Evolutionary conservation across 2,797 vertebrate species (phyloP).

Genomic region (Esox masquinongy): DNA sequence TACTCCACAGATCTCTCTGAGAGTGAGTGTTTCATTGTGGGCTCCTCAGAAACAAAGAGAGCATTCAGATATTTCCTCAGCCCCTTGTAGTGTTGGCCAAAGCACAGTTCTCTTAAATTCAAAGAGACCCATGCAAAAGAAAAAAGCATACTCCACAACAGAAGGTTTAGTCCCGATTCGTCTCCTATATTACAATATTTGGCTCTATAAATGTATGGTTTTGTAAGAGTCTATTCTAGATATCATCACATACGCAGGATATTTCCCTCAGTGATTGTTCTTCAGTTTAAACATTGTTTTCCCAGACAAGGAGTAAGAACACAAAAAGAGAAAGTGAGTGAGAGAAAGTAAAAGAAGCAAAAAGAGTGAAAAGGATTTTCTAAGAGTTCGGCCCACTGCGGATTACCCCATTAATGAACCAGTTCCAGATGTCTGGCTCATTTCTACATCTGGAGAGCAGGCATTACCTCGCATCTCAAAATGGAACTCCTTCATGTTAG

Average conservation of each 20-base stretch:
- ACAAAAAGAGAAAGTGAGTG: neutral
- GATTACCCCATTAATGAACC: slow-evolving; percentile 52
- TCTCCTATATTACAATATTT: slow-evolving; percentile 20
- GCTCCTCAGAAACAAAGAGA: slow-evolving; percentile 44
- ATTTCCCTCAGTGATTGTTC: slow-evolving; percentile 1
- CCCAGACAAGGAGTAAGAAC: neutral
- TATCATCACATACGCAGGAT: no score
- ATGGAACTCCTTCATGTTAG: no score
- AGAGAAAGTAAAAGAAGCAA: neutral
- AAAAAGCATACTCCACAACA: slow-evolving; percentile 24
- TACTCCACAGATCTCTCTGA: slow-evolving; percentile 35
- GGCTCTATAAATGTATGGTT: slow-evolving; percentile 5
- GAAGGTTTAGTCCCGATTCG: slow-evolving; percentile 34
- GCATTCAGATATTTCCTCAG: slow-evolving; percentile 43
- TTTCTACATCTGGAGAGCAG: slow-evolving; percentile 24
- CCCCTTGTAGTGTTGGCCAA: slow-evolving; percentile 47
- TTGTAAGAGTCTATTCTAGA: neutral
- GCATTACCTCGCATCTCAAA: no score
- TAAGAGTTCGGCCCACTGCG: slow-evolving; percentile 13
- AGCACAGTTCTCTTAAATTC: slow-evolving; percentile 46
- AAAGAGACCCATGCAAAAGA: slow-evolving; percentile 38
- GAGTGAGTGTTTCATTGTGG: slow-evolving; percentile 41
- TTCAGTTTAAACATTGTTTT: slow-evolving; percentile 8
- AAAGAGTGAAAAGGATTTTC: slow-evolving; percentile 19
- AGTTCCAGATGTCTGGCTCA: slow-evolving; percentile 66